A percentile compares a stretch with the other conserved stretches of the same genome.
These are phyloP conservation scores for Cephalopachus bancanus DNA, from an alignment of 2,797 vertebrate genomes.

Conservation along the genomic window DNA sequence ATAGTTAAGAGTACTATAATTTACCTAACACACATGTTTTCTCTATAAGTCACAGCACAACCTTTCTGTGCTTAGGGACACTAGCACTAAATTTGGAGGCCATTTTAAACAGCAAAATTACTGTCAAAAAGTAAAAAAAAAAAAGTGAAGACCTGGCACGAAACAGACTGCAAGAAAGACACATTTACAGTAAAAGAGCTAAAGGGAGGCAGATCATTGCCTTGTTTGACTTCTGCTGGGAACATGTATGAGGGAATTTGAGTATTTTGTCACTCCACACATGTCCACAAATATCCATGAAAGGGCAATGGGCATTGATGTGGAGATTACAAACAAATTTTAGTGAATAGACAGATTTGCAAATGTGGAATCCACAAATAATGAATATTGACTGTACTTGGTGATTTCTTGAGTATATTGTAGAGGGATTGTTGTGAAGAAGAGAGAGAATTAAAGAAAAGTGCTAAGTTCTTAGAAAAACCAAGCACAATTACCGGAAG, in stretches of 20 bases:
- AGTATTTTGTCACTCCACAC: not conserved
- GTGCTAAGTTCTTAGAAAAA: not conserved
- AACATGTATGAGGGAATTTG: not conserved
- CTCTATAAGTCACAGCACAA: not conserved
- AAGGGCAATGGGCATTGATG: not conserved
- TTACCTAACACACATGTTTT: not conserved
- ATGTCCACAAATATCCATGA: not conserved
- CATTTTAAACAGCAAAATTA: not conserved
- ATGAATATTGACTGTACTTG: not conserved
- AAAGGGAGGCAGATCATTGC: not conserved
- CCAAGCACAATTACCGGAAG: not conserved
- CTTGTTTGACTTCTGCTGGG: not conserved
- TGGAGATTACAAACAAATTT: slow-evolving; percentile 14
- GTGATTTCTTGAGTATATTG: not conserved
- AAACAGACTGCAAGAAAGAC: not conserved
- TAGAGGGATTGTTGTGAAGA: not conserved
- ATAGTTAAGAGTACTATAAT: not conserved
- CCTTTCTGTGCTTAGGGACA: not conserved
- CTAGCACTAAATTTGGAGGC: not conserved
- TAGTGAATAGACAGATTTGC: not conserved
- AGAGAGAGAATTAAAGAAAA: not conserved
- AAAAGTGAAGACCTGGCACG: not conserved
- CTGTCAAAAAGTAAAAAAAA: not conserved
- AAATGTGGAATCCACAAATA: not conserved
- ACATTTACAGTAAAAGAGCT: not conserved